Evolutionary conservation across 2,113 vertebrate species (phyloP).

Genomic region (Nanorana parkeri): DNA sequence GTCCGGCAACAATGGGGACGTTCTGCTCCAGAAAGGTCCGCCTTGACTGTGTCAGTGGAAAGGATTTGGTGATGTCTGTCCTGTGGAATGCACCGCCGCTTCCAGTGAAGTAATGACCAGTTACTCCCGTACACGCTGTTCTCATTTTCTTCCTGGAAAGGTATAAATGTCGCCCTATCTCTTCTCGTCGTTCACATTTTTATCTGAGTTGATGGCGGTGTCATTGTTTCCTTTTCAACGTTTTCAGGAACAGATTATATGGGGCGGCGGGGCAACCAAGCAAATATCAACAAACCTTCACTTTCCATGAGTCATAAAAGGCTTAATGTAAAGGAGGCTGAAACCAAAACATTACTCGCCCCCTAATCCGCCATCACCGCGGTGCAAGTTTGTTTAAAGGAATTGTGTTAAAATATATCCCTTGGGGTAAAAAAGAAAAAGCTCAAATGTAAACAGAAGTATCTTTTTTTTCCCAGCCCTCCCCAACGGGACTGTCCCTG

Average conservation of each 20-base stretch:
- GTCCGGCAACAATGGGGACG: too few relatives aligned
- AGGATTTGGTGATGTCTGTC: slow-evolving; percentile 69
- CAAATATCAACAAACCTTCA: slow-evolving; percentile 12
- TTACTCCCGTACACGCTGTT: slow-evolving; percentile 71
- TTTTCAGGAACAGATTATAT: background rate
- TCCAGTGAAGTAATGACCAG: slow-evolving; percentile 72
- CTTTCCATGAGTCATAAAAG: background rate
- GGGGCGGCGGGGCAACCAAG: background rate
- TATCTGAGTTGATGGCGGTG: slow-evolving; percentile 16
- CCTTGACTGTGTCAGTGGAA: slow-evolving; percentile 60
- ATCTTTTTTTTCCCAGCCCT: too few relatives aligned
- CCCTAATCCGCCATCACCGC: too few relatives aligned
- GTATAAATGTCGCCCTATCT: slow-evolving; percentile 72
- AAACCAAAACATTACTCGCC: too few relatives aligned
- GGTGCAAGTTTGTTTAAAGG: too few relatives aligned
- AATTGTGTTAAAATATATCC: too few relatives aligned
- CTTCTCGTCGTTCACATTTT: background rate
- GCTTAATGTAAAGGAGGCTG: too few relatives aligned
- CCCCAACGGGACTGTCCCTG: too few relatives aligned
- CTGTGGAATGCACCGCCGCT: slow-evolving; percentile 68
- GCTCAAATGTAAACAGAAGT: too few relatives aligned
- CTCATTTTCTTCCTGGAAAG: slow-evolving; percentile 66
- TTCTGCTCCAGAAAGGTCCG: too few relatives aligned
- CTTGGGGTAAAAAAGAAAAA: too few relatives aligned
- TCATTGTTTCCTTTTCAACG: slow-evolving; percentile 8